These are phyloP conservation scores for Rissa tridactyla DNA, from an alignment of 2,113 vertebrate species.

Conservation along the genomic window DNA sequence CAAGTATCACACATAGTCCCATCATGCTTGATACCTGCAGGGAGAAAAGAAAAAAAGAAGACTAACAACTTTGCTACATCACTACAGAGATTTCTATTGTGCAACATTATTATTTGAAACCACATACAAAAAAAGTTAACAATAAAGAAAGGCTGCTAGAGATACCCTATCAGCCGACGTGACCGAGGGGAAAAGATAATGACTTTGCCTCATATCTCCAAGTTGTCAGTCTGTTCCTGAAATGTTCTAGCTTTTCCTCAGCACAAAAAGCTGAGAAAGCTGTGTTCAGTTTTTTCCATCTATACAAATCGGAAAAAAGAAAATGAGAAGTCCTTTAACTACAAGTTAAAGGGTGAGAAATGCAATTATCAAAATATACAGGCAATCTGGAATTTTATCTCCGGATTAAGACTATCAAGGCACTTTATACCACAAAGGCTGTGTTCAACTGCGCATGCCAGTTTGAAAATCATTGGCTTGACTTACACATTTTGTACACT, in stretches of 20 bases:
- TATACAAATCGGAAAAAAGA: background rate
- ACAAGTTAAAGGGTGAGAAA: background rate
- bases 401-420: background rate
- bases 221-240: background rate
- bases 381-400: background rate
- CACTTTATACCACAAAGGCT: background rate
- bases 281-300: background rate
- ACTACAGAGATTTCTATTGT: background rate
- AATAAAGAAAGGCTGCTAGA: background rate
- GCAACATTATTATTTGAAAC: background rate
- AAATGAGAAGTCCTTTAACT: background rate
- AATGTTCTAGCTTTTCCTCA: background rate
- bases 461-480: background rate
- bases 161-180: background rate
- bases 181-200: background rate
- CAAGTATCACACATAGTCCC: slow-evolving; percentile 99
- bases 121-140: background rate
- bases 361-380: fast-evolving
- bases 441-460: background rate
- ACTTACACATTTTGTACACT: background rate
- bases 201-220: background rate
- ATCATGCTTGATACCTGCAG: slow-evolving; percentile 95
- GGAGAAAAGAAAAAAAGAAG: background rate
- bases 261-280: background rate
- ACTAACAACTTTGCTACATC: background rate